These are phyloP conservation scores for Oceanites oceanicus DNA, from an alignment of 2,113 vertebrate species.

Conservation along the genomic window DNA sequence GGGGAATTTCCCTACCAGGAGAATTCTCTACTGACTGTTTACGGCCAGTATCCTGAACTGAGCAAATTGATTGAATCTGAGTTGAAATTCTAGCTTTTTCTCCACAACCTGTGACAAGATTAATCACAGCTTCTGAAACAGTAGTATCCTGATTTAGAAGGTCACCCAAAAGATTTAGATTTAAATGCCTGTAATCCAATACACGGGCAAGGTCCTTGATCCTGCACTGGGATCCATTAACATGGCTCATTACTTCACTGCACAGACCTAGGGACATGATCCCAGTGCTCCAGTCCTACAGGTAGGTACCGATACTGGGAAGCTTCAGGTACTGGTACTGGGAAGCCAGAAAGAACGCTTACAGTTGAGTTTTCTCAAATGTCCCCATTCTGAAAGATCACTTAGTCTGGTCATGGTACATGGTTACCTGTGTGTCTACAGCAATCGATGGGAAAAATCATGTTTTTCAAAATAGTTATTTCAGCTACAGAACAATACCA, in stretches of 20 bases:
- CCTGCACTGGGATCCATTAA: background rate
- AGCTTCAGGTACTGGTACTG: background rate
- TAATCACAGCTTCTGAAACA: constrained; percentile 23
- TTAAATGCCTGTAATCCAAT: background rate
- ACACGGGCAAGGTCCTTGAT: background rate
- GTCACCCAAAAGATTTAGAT: background rate
- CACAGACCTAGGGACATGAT: background rate
- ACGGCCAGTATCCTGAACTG: background rate
- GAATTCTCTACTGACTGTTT: background rate
- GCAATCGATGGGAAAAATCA: accelerated
- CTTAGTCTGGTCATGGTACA: background rate
- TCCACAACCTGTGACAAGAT: background rate
- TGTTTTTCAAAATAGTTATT: background rate
- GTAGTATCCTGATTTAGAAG: background rate
- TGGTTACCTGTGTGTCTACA: background rate
- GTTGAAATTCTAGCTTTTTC: constrained; percentile 22
- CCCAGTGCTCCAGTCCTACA: background rate
- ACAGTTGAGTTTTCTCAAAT: background rate
- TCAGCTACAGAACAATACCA: background rate
- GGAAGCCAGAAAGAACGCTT: background rate
- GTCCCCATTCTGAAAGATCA: background rate
- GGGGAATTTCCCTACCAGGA: background rate
- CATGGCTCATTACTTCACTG: background rate
- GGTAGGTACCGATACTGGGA: background rate
- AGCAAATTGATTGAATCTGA: background rate